These are phyloP conservation scores for Epinephelus fuscoguttatus DNA, from an alignment of 2,113 vertebrate species.

Conservation along the genomic window DNA sequence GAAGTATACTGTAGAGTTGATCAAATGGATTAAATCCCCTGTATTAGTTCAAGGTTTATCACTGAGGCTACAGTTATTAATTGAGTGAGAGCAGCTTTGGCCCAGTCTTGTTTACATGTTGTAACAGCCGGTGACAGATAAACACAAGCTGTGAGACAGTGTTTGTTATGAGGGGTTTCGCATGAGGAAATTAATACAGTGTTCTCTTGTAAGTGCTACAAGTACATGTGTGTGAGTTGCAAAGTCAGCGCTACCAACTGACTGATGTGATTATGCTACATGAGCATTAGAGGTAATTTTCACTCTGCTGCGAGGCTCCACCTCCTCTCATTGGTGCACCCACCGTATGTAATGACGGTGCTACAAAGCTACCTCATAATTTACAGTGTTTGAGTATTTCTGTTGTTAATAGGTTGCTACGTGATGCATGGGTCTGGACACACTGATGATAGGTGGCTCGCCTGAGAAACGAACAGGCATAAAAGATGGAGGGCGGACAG, in stretches of 20 bases:
- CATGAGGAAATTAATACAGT: constrained; percentile 19
- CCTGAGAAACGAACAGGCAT: constrained; percentile 28
- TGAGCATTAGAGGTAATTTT: not conserved
- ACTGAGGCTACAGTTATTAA: not conserved
- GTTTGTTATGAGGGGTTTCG: not conserved
- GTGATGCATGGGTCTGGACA: constrained; percentile 13
- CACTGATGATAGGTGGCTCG: constrained; percentile 12
- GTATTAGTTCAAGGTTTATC: not conserved
- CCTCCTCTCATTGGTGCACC: not conserved
- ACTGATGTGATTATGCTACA: not conserved
- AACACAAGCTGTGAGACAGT: constrained; percentile 1
- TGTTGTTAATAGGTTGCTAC: constrained; percentile 11
- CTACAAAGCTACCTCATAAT: constrained; percentile 10
- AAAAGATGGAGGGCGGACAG: constrained; percentile 16
- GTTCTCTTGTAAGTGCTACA: constrained; percentile 9
- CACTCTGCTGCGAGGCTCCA: not conserved
- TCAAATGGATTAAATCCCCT: not conserved
- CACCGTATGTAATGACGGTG: constrained; percentile 3
- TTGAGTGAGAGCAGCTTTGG: not conserved
- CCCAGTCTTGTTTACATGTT: constrained; percentile 3
- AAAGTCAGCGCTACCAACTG: not conserved
- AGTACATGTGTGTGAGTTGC: not conserved
- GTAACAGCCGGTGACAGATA: constrained; percentile 9
- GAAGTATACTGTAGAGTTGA: not conserved
- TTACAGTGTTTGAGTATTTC: constrained; percentile 23